Evolutionary conservation across 2,888 invertebrate genomes (phyloP).

Genomic region (Podotricha telesiphe): DNA sequence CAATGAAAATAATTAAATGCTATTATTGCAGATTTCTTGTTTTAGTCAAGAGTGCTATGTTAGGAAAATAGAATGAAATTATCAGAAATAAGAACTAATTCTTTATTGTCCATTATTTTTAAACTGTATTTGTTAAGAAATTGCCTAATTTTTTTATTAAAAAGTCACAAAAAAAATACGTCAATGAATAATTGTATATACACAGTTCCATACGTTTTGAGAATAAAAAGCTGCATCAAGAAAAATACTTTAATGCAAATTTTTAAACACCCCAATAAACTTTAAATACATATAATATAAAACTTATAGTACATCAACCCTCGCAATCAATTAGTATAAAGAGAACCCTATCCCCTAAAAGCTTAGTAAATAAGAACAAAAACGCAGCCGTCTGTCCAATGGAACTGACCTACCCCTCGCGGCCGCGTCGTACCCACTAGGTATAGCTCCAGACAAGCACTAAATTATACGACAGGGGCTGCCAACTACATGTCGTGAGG

Average conservation of each 20-base stretch:
- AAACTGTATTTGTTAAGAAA: too few species aligned
- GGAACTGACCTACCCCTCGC: conserved; percentile 67
- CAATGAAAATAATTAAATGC: too few species aligned
- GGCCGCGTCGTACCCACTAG: conserved; percentile 61
- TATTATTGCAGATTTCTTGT: too few species aligned
- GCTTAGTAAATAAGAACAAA: conserved; percentile 40
- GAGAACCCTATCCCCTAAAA: conserved; percentile 34
- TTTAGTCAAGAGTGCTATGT: too few species aligned
- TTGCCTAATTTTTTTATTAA: too few species aligned
- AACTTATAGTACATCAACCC: conserved; percentile 3
- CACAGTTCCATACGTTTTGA: too few species aligned
- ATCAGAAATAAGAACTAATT: too few species aligned
- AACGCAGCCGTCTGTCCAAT: conserved; percentile 37
- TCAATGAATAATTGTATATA: too few species aligned
- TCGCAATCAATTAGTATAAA: conserved; percentile 29
- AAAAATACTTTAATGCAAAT: background rate
- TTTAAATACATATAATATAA: background rate
- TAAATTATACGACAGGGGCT: conserved; percentile 76
- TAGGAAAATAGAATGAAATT: too few species aligned
- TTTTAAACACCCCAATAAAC: background rate
- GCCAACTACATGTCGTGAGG: conserved; percentile 58
- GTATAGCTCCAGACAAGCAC: conserved; percentile 61
- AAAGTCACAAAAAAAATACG: too few species aligned
- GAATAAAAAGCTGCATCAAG: too few species aligned
- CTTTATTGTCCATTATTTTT: too few species aligned